Conservation (phyloP, 2,113 vertebrate species). For the Bubo scandiacus region DNA sequence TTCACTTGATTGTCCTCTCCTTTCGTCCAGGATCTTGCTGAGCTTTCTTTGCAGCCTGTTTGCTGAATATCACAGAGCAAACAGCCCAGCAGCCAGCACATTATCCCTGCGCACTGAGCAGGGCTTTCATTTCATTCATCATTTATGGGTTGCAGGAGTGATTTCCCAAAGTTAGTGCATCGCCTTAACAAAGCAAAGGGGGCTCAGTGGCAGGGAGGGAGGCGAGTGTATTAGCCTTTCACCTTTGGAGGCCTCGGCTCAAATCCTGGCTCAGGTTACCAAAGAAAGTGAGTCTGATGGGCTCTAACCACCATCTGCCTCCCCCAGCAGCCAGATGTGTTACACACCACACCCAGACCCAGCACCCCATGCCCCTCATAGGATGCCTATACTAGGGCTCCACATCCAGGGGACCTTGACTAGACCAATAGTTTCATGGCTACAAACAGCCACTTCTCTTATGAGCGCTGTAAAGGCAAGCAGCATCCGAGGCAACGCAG, state of each 20-base stretch:
- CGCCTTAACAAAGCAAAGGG: not conserved
- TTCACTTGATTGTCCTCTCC: not conserved
- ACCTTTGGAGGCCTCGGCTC: not conserved
- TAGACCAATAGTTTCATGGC: not conserved
- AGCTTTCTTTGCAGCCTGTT: not conserved
- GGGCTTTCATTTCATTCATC: not conserved
- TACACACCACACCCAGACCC: rapidly evolving
- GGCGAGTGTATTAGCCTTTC: not conserved
- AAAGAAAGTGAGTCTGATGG: not conserved
- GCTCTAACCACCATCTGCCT: not conserved
- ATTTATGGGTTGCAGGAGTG: not conserved
- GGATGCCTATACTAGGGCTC: rapidly evolving
- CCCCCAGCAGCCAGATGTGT: not conserved
- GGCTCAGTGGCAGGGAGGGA: not conserved
- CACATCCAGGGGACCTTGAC: not conserved
- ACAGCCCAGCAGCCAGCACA: not conserved
- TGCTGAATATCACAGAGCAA: not conserved
- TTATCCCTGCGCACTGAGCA: not conserved
- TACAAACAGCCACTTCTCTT: not conserved
- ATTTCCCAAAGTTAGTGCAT: not conserved
- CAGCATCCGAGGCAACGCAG: rapidly evolving
- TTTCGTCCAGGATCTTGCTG: not conserved
- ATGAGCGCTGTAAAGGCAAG: not conserved
- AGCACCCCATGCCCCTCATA: rapidly evolving
- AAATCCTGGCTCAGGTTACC: slow-evolving; percentile 24